Base-by-base conservation (phyloP, 2,888 invertebrate genomes). In the Calliopum simillimum region DNA sequence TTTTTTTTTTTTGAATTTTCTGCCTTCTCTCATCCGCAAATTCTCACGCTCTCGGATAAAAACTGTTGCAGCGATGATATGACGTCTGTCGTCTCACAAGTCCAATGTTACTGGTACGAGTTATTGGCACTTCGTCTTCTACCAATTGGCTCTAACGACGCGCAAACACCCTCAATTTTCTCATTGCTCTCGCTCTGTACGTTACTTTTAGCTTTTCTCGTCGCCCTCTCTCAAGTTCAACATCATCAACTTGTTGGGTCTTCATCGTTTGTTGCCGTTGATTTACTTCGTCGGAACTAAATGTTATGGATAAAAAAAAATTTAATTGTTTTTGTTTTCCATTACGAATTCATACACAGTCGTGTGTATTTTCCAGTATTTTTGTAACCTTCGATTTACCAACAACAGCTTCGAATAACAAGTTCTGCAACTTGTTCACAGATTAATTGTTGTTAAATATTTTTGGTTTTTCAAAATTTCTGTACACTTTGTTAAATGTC, bases 341-440 rank as follows among this genome's bases (percentile, higher is more conserved):
- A 44, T 66, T 66, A 43, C 43, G 6, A 41, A 58, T 33, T 14
- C 25, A 21, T n/a, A 21, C 21, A 6, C 13, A 23, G 43, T 56
- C n/a, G 56, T 23, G 46, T 19, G 56, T 75, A n/a, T n/a, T n/a
- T n/a, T 73, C 69, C 77, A 77, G 77, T 77, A 76, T 77, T 75
- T 74, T 70, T 73, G 65, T 74, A 76, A 76, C 76, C 75, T 77
- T 76, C 76, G 74, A 63, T 66, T 62, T 73, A 56, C 70, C 51
- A 74, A 71, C 75, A 75, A 70, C 64, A 47, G 61, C 51, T 69
- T 14, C 5, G 69, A n/a, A 68, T 44, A 74, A 74, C 74, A 69
- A 73, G 76, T 73, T 75, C 66, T 53, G 68, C 62, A 72, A 68
- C 71, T 74, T 73, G 63, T 68, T 43, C 14, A 51, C 43, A 41